Conservation (phyloP, 2,797 vertebrate species). For the Periparus ater region DNA sequence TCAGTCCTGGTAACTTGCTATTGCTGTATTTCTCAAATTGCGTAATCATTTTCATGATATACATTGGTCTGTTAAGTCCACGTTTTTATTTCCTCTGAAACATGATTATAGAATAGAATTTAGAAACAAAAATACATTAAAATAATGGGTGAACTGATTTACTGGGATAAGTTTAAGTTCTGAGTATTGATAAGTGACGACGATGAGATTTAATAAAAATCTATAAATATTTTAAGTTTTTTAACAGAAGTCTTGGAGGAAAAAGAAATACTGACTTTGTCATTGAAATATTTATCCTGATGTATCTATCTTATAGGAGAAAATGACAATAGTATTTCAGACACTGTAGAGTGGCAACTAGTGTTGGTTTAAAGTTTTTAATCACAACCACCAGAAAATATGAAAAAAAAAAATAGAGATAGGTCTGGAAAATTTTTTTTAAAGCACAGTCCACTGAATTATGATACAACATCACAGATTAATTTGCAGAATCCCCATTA, state of each 20-base stretch:
- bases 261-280: background rate
- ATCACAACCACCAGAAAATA: background rate
- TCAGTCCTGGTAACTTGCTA: background rate
- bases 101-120: background rate
- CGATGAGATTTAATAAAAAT: background rate
- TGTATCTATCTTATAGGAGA: background rate
- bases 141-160: background rate
- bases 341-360: background rate
- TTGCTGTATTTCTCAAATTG: background rate
- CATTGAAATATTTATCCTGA: background rate
- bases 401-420: background rate
- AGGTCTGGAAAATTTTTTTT: background rate
- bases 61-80: background rate
- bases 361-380: background rate
- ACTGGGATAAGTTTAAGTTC: background rate
- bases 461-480: background rate
- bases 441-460: background rate
- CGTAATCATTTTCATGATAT: background rate
- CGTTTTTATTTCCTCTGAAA: constrained; percentile 12
- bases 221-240: background rate
- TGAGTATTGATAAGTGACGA: background rate
- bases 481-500: background rate
- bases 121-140: background rate
- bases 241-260: background rate
- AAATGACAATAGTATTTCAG: background rate